These are phyloP conservation scores for Ptychochromis oligacanthus DNA, from an alignment of 2,113 vertebrate species.

Conservation along the genomic window DNA sequence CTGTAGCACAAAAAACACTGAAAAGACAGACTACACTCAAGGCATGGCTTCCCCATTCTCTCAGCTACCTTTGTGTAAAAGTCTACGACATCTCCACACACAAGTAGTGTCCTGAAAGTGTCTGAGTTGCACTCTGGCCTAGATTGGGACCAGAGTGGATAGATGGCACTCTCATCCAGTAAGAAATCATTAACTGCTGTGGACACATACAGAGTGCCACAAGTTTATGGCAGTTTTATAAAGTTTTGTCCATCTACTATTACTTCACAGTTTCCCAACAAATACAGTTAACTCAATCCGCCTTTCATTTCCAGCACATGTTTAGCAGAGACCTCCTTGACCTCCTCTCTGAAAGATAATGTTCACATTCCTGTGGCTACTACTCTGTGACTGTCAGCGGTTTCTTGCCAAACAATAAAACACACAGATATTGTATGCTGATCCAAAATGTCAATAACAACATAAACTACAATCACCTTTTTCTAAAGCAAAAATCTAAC, in stretches of 20 bases:
- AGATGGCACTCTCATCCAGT: slow-evolving; percentile 1
- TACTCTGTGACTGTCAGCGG: slow-evolving; percentile 46
- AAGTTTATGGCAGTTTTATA: slow-evolving; percentile 1
- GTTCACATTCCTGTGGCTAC: slow-evolving; percentile 53
- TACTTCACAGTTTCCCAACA: slow-evolving; percentile 24
- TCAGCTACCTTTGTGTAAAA: slow-evolving; percentile 54
- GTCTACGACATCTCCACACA: slow-evolving; percentile 35
- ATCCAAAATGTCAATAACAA: slow-evolving; percentile 57
- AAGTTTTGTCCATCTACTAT: slow-evolving; percentile 23
- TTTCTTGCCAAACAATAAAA: slow-evolving; percentile 59
- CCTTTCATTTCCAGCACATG: slow-evolving; percentile 54
- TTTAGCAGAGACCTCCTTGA: slow-evolving; percentile 40
- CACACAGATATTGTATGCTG: slow-evolving; percentile 16
- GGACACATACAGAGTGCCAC: background rate
- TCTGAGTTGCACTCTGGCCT: slow-evolving; percentile 38
- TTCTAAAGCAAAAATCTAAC: slow-evolving; percentile 26
- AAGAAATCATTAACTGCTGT: slow-evolving; percentile 11
- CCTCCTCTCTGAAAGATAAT: slow-evolving; percentile 52
- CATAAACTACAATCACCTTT: slow-evolving; percentile 26
- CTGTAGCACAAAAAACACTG: slow-evolving; percentile 58
- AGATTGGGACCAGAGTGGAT: slow-evolving; percentile 15
- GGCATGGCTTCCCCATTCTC: slow-evolving; percentile 36
- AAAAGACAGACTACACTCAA: slow-evolving; percentile 50
- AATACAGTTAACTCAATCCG: slow-evolving; percentile 43
- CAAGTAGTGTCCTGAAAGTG: slow-evolving; percentile 26